phyloP scores from a whole-genome alignment of 2,797 vertebrate species.

The Cossypha polioptera region DNA sequence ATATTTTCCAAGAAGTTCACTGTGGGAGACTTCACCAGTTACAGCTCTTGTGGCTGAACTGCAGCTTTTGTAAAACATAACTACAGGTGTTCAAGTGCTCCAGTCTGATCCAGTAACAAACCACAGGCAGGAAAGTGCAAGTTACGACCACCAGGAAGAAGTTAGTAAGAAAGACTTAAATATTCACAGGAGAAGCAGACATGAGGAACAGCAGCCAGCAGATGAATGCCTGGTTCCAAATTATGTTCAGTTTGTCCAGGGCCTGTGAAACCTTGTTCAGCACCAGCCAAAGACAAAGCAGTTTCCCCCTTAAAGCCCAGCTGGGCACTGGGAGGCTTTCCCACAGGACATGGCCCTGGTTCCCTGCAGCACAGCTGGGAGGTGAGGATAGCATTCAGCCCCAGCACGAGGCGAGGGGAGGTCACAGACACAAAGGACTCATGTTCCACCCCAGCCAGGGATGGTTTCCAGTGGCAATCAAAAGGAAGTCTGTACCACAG shows the following conservation, averaged over 20 bases:
- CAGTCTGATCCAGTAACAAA: neutral
- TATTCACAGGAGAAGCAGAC: neutral
- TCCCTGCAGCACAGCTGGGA: conserved; percentile 41
- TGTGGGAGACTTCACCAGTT: neutral
- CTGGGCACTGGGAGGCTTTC: conserved; percentile 13
- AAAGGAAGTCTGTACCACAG: neutral
- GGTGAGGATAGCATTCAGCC: conserved; percentile 64
- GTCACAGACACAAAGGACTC: conserved; percentile 5
- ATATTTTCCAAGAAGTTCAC: neutral
- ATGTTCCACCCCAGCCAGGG: neutral
- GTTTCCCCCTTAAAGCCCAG: conserved; percentile 13
- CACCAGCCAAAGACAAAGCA: conserved; percentile 7
- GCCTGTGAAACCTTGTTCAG: conserved; percentile 27
- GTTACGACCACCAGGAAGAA: neutral
- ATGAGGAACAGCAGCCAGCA: neutral
- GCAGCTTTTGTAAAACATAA: neutral
- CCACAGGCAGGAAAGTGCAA: neutral
- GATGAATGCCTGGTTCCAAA: conserved; percentile 6
- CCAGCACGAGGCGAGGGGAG: neutral
- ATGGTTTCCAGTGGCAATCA: neutral
- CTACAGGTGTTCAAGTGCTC: neutral
- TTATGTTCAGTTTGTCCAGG: conserved; percentile 29
- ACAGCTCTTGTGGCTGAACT: neutral
- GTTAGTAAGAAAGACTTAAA: neutral
- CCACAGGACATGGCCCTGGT: conserved; percentile 34